Base-by-base conservation (phyloP, 1,140 invertebrate species). In the Pogonognathellus flavescens region DNA sequence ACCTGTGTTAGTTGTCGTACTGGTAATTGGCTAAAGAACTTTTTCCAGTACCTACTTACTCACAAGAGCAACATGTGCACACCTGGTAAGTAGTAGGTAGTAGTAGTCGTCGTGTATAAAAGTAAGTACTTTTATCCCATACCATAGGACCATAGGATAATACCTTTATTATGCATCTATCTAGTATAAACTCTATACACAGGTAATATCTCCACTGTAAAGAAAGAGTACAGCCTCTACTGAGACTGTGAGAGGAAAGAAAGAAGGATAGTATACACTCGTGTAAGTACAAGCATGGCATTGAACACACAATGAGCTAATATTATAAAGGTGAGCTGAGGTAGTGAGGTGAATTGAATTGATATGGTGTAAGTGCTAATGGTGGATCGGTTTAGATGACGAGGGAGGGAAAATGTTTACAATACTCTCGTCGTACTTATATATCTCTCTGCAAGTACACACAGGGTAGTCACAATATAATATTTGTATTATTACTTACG, bases 311-410 rank as follows among this genome's bases (percentile, higher is more conserved):
- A 76, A 76, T 49, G 22, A 70, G 25, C 1, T 70, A 41, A 16
- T 49, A 49, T 49, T 13, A 49, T n/a, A 76, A 76, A 50, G 70
- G 70, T 76, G 70, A 76, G 70, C 41, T 11, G 25, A 76, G 49
- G 70, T 41, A 41, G 70, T 76, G 70, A 13, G 70, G 70, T 76
- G 70, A 76, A 76, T 57, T 57, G 53, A 57, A 57, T 76, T 76
- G 70, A 76, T 76, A 76, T 76, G 70, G 70, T 76, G 53, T 57
- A 57, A 57, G 53, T 57, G 53, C 11, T 57, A 50, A 31, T 76
- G 70, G 70, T 76, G 70, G 70, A 16, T 76, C 25, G 70, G 70
- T 49, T 76, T 76, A 76, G 70, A 76, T 76, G 70, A 76, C n/a
- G 66, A 70, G 66, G 70, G 70, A 76, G 70, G 70, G 70, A 76